Conservation (phyloP, 2,797 vertebrate species). For the Sylvia borin region DNA sequence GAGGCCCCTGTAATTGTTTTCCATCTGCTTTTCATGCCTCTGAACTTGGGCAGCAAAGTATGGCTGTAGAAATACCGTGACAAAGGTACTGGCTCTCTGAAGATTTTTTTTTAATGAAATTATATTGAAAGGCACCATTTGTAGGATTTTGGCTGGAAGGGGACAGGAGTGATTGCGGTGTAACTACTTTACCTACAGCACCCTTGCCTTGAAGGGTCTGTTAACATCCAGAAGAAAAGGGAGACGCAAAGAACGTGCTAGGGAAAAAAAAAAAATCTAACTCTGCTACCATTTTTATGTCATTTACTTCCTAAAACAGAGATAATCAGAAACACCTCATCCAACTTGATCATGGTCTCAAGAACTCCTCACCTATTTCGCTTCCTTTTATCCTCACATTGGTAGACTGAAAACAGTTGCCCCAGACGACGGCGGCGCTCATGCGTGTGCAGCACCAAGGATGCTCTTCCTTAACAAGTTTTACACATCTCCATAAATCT, state of each 20-base stretch:
- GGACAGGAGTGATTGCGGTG: neutral
- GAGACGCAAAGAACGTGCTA: neutral
- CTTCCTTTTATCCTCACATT: neutral
- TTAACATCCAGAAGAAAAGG: neutral
- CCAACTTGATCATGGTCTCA: slow-evolving; percentile 13
- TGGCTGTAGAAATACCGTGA: slow-evolving; percentile 23
- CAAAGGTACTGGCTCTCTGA: slow-evolving; percentile 8
- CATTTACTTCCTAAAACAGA: slow-evolving; percentile 39
- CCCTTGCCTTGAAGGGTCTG: slow-evolving; percentile 52
- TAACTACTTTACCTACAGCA: slow-evolving; percentile 27
- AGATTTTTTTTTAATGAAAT: slow-evolving; percentile 25
- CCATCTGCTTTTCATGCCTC: neutral
- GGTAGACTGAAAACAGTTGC: neutral
- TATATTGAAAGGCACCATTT: slow-evolving; percentile 20
- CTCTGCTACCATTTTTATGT: slow-evolving; percentile 29
- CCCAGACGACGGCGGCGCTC: neutral
- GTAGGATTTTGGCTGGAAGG: slow-evolving; percentile 27
- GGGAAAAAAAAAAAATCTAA: neutral
- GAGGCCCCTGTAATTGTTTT: slow-evolving; percentile 44
- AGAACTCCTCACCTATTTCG: neutral
- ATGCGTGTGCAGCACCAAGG: fast-evolving
- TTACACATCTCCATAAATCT: fast-evolving
- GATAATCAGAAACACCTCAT: slow-evolving; percentile 56
- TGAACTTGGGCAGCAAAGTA: neutral
- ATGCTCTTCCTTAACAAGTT: neutral